A percentile compares a stretch with the other conserved stretches of the same genome.
Conservation (phyloP, 1,140 invertebrate species). For the Lepidurus apus region DNA sequence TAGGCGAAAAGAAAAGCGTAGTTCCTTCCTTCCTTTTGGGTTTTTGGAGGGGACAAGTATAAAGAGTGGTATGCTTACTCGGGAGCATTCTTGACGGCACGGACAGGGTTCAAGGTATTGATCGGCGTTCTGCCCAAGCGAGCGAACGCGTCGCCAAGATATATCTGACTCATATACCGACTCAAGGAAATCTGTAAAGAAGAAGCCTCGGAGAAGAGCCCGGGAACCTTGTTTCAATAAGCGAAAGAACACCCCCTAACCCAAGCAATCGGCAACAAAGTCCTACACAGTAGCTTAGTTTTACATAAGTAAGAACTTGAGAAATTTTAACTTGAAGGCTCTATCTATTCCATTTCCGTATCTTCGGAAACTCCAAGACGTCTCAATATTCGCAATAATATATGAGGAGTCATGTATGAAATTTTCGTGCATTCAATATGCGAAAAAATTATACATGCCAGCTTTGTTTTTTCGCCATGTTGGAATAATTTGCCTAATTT, state of each 20-base stretch:
- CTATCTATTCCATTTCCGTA: no score
- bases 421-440: no score
- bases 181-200: neutral
- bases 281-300: neutral
- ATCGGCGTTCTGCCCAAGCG: constrained; percentile 8
- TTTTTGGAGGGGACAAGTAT: neutral
- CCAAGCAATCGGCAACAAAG: neutral
- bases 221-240: neutral
- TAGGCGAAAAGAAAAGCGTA: neutral
- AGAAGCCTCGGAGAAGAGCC: neutral
- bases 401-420: no score
- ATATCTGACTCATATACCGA: constrained; percentile 13
- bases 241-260: neutral
- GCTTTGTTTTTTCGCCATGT: no score
- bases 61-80: neutral
- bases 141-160: constrained; percentile 2
- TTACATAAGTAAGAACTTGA: no score
- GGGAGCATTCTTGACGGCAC: constrained; percentile 10
- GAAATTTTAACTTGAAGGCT: no score
- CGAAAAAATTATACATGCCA: no score
- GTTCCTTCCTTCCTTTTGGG: neutral
- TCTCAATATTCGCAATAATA: no score
- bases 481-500: no score
- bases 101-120: constrained; percentile 3
- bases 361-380: no score